Conservation (phyloP, 2,888 invertebrate genomes). For the Smittia sp. region DNA sequence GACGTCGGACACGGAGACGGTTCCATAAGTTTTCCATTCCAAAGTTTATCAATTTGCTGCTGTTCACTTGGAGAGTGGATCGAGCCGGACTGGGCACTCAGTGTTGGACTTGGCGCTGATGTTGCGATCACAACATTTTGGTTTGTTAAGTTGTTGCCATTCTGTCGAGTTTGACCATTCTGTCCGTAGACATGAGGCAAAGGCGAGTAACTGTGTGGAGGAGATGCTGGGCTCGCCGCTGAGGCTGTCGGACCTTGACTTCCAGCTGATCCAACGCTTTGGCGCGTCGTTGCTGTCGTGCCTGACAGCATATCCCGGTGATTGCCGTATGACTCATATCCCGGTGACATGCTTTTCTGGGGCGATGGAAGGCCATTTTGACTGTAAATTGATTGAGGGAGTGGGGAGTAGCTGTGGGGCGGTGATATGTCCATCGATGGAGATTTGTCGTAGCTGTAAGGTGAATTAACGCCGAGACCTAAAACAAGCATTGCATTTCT, state of each 20-base stretch:
- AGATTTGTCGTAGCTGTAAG: constrained; percentile 73
- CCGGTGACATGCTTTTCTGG: constrained; percentile 79
- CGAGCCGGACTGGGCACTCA: constrained; percentile 65
- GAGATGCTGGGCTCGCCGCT: constrained; percentile 16
- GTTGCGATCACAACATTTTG: constrained; percentile 33
- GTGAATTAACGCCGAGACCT: constrained; percentile 66
- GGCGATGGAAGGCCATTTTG: constrained; percentile 77
- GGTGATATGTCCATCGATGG: constrained; percentile 85
- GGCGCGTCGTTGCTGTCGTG: constrained; percentile 49
- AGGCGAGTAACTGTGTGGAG: constrained; percentile 39
- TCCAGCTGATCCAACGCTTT: background rate
- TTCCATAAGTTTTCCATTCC: constrained; percentile 38
- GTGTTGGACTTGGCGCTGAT: constrained; percentile 59
- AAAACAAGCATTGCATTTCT: constrained; percentile 54
- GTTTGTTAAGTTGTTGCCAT: background rate
- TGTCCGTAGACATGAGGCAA: constrained; percentile 27
- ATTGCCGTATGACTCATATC: constrained; percentile 69
- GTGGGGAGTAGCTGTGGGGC: constrained; percentile 63
- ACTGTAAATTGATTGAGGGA: constrained; percentile 81
- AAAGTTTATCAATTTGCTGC: constrained; percentile 29
- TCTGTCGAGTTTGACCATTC: constrained; percentile 29
- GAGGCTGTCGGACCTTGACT: background rate
- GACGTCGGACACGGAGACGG: background rate
- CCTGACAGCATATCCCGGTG: constrained; percentile 45
- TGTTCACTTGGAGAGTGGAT: constrained; percentile 58